phyloP scores from a whole-genome alignment of 2,888 invertebrate genomes.

The Bombylius major region DNA sequence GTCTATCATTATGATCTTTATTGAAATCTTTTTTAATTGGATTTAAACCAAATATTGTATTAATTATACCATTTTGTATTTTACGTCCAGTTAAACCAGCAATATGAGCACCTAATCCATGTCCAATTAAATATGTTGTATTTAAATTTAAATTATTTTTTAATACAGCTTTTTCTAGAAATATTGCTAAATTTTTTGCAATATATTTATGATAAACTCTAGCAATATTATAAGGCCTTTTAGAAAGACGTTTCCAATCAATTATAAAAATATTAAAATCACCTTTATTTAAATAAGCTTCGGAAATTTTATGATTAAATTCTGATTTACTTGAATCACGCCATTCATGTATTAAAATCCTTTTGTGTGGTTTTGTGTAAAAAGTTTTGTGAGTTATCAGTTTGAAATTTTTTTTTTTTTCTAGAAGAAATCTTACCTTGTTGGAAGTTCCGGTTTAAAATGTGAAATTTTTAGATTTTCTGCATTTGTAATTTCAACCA shows the following conservation, averaged over 20 bases:
- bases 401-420: too few species aligned
- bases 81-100: conserved; percentile 44
- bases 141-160: conserved; percentile 35
- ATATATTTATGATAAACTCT: conserved; percentile 35
- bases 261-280: conserved; percentile 43
- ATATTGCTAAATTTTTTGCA: conserved; percentile 44
- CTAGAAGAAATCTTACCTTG: too few species aligned
- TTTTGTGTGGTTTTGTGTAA: too few species aligned
- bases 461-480: too few species aligned
- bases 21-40: conserved; percentile 32
- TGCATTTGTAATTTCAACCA: too few species aligned
- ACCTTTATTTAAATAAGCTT: too few species aligned
- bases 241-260: conserved; percentile 36
- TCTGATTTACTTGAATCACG: too few species aligned
- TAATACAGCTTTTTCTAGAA: conserved; percentile 49
- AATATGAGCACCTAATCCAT: conserved; percentile 48
- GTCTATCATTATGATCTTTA: conserved; percentile 34
- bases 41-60: conserved; percentile 43
- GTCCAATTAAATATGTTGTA: conserved; percentile 35
- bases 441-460: too few species aligned
- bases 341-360: too few species aligned
- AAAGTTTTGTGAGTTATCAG: too few species aligned
- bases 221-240: conserved; percentile 33
- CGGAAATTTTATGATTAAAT: too few species aligned
- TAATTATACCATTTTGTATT: conserved; percentile 24